Percentiles rank a stretch among this genome's conserved stretches.
Evolutionary conservation across 2,113 vertebrate genomes (phyloP).

Genomic region (Campylomormyrus numenius): DNA sequence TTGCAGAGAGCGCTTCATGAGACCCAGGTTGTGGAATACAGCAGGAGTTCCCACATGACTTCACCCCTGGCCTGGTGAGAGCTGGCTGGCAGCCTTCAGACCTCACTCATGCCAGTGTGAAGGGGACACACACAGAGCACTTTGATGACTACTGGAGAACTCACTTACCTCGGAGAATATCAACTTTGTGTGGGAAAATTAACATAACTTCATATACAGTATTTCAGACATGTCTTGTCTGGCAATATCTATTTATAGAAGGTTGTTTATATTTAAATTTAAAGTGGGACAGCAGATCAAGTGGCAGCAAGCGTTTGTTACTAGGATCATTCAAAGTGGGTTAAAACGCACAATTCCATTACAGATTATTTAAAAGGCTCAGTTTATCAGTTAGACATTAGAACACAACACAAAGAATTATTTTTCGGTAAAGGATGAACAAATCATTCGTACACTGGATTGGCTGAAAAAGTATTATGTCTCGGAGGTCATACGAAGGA

Average conservation of each 20-base stretch:
- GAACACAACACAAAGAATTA: not conserved
- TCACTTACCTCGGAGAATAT: not conserved
- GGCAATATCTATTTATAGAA: slow-evolving; percentile 26
- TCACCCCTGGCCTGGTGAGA: slow-evolving; percentile 89
- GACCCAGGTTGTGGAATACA: slow-evolving; percentile 72
- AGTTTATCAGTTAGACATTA: not conserved
- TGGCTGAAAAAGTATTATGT: not conserved
- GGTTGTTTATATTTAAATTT: slow-evolving; percentile 18
- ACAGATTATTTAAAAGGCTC: not conserved
- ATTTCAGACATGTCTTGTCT: not conserved
- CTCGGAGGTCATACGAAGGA: not conserved
- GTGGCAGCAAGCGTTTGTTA: not conserved
- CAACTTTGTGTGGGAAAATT: not conserved
- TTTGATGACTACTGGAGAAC: slow-evolving; percentile 23
- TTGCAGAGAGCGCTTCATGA: slow-evolving; percentile 81
- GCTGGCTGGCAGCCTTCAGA: slow-evolving; percentile 8
- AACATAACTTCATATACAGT: not conserved
- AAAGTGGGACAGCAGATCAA: not conserved
- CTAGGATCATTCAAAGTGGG: not conserved
- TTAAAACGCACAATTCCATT: not conserved
- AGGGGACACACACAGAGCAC: slow-evolving; percentile 19
- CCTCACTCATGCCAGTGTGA: slow-evolving; percentile 56
- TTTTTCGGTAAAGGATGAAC: not conserved
- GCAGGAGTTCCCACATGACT: slow-evolving; percentile 73
- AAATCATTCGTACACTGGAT: not conserved